Base-by-base conservation (phyloP, 64 coral and sea anemone species). In the Astreopora myriophthalma region DNA sequence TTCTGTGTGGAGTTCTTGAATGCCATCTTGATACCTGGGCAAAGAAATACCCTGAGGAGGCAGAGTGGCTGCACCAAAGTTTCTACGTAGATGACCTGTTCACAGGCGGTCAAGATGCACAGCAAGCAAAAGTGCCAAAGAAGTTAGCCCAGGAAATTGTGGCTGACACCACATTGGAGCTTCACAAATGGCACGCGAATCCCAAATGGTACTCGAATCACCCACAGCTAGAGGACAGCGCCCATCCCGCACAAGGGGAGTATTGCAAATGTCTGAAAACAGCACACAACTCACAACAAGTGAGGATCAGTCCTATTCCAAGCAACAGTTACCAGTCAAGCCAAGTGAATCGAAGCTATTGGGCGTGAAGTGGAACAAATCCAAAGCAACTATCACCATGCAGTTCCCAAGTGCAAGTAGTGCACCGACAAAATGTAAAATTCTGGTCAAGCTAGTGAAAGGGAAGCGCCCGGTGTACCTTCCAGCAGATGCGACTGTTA, bases 11-110 rank as follows among this genome's bases (percentile, higher is more conserved):
- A 6, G 89, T 91, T 19, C 78, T 91, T 32, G 77, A 91, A 72
- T 80, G n/a, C 24, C 89, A 91, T 10, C 44, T 91, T 34, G 67
- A 85, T 2, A 72, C 46, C 34, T 91, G 89, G 89, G 89, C 71
- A 40, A n/a, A 74, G 34, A 70, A 35, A 74, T 58, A 63, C 77
- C 89, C 89, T 5, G 89, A 84, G 13, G 51, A 75, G 1, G 69
- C 39, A 26, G 82, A 83, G 11, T 71, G 85, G 8, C 20, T 92
- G 6, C 46, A 60, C 33, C 61, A 38, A 48, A 86, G 71, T 48
- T 76, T 86, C 26, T 92, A 92, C 27, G 90, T 86, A 10, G 90
- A 86, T 34, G 71, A 92, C 22, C 57, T 92, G 20, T 44, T 92
- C 12, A 48, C 82, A 9, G 81, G 90, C 62, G 85, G 52, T 64